Evolutionary conservation across 2,113 vertebrate species (phyloP).

Genomic region (Pelmatolapia mariae): DNA sequence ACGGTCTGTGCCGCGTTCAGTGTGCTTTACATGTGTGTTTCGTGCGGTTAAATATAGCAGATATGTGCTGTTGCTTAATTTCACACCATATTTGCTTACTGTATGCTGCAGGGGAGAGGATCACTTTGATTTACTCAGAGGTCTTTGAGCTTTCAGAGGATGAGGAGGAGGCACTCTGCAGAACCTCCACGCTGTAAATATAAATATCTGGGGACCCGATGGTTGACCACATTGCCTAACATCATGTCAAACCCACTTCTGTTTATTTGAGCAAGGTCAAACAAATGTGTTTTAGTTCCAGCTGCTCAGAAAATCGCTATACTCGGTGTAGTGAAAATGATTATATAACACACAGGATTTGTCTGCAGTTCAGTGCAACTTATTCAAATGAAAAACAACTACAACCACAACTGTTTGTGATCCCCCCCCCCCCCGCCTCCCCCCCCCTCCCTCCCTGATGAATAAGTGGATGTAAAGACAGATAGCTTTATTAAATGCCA

Average conservation of each 20-base stretch:
- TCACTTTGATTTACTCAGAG: not conserved
- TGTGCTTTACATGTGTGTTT: not conserved
- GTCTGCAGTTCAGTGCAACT: not conserved
- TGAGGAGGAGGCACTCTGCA: not conserved
- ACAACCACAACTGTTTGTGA: not conserved
- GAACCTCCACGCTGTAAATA: constrained; percentile 2
- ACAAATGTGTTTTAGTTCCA: not conserved
- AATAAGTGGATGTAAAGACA: not conserved
- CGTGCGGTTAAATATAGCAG: not conserved
- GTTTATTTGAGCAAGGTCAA: not conserved
- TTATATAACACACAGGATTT: not conserved
- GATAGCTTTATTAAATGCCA: not conserved
- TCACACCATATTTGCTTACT: not conserved
- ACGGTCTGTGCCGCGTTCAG: not conserved
- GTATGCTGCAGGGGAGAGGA: not conserved
- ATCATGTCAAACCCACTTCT: constrained; percentile 9
- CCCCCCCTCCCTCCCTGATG: not conserved
- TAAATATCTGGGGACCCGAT: not conserved
- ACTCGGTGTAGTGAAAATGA: not conserved
- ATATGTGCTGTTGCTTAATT: not conserved
- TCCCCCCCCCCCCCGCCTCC: not conserved
- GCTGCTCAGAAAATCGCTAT: not conserved
- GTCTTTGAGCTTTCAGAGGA: not conserved
- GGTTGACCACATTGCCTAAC: constrained; percentile 2
- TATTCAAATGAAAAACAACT: not conserved